Evolutionary conservation across 2,113 vertebrate species (phyloP), one percentile per base, ranked within the genome.

Genomic region (Ammodytes dubius): DNA sequence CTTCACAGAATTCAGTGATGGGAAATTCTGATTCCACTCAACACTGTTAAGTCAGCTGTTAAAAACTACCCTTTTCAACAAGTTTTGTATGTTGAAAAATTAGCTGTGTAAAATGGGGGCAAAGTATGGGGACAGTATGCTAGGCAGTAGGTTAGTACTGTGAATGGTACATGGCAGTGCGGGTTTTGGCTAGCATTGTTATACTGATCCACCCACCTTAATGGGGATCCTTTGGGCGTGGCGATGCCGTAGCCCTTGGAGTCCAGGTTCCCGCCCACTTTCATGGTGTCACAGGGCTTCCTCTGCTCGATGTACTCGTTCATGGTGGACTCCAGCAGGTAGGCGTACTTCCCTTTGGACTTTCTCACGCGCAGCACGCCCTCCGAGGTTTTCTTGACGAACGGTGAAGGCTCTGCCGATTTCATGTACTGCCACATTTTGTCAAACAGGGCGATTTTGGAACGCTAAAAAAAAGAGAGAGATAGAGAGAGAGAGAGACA

Each of bases 171-270:
- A 92, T 89, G 90, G 90, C 90, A 88, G 85, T 82, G 83, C 79
- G 81, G 90, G 86, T 86, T 27, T 27, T 97, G 97, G 96, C 94
- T 90, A 96, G 94, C 97, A 99, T 98, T 99, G 98, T 99, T 99
- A 99, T 99, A 99, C 96, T 99, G 98, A 98, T 99, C 97, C 98
- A 99, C 98, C 97, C 98, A 99, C 98, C 98, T 98, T 99, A 99
- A 99, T 98, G 97, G 96, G 91, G 98, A 99, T 96, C 96, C 97
- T 97, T 99, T 99, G 91, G 98, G 98, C 77, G 98, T 99, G 75
- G 97, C 98, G 89, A 99, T 99, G 94, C 98, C 98, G 67, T 99
- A 99, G 95, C 98, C 98, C 94, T 99, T 99, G 93, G 98, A 99
- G 95, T 99, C 98, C 95, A 99, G 96, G 95, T 99, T 99, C 74